phyloP scores from a whole-genome alignment of 2,888 invertebrate genomes.

The Agrypnus murinus region DNA sequence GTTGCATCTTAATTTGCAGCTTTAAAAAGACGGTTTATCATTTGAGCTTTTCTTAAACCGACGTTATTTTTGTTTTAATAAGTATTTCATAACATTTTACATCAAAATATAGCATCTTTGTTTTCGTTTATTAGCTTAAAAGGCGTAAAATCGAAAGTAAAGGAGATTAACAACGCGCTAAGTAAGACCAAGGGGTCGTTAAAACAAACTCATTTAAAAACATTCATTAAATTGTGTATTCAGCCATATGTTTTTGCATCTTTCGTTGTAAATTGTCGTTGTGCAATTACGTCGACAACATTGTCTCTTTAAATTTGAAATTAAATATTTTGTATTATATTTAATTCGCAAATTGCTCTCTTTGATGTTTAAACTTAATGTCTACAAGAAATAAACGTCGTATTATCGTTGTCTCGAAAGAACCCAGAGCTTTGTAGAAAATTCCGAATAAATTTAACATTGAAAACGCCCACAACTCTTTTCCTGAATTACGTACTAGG shows the following conservation, averaged over 20 bases:
- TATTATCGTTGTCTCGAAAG: constrained; percentile 10
- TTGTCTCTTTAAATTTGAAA: constrained; percentile 13
- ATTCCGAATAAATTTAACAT: constrained; percentile 23
- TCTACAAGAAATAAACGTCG: constrained; percentile 14
- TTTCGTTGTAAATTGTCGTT: constrained; percentile 16
- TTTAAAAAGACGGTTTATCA: too few relatives aligned
- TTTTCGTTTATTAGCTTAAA: constrained; percentile 24
- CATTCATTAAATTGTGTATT: constrained; percentile 18
- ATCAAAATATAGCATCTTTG: background rate
- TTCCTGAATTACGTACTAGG: constrained; percentile 25
- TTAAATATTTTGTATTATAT: constrained; percentile 27
- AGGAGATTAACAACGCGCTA: constrained; percentile 25
- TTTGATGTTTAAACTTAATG: constrained; percentile 22
- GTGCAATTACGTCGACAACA: constrained; percentile 6
- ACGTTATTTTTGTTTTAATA: too few relatives aligned
- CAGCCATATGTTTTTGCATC: constrained; percentile 7
- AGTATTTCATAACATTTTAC: too few relatives aligned
- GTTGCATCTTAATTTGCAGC: too few relatives aligned
- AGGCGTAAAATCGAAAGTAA: constrained; percentile 24
- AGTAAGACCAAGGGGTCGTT: constrained; percentile 6
- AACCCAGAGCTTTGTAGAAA: constrained; percentile 3
- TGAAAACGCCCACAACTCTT: constrained; percentile 30
- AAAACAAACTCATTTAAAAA: constrained; percentile 16
- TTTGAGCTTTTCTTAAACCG: too few relatives aligned
- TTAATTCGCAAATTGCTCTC: constrained; percentile 22